phyloP scores from a whole-genome alignment of 2,113 vertebrate species.

The Azemiops feae region DNA sequence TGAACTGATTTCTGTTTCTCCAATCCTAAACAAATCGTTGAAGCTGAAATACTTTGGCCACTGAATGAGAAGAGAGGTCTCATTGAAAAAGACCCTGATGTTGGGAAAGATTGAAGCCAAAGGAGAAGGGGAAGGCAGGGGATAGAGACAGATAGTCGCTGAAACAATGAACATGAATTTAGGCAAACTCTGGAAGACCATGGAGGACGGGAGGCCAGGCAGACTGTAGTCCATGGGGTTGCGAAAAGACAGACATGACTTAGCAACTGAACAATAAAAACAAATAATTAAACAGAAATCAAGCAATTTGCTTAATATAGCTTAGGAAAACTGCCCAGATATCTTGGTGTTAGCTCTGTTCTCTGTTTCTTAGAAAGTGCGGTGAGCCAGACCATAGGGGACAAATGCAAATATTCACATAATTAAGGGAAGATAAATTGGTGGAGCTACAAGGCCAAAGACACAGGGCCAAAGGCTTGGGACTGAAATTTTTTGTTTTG shows the following conservation, averaged over 20 bases:
- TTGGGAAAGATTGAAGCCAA: background rate
- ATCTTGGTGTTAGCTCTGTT: background rate
- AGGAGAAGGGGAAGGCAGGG: background rate
- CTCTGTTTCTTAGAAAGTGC: background rate
- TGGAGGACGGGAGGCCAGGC: background rate
- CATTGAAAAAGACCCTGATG: background rate
- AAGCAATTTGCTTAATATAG: background rate
- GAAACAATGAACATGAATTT: background rate
- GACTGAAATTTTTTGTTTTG: constrained; percentile 19
- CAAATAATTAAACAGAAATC: background rate
- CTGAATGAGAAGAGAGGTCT: background rate
- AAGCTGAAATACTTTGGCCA: background rate
- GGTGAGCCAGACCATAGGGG: background rate
- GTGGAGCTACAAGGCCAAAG: background rate
- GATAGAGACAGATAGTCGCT: background rate
- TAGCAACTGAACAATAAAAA: background rate
- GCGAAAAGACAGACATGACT: background rate
- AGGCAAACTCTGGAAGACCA: background rate
- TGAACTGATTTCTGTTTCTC: background rate
- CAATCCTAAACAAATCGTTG: background rate
- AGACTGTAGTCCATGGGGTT: background rate
- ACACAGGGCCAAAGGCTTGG: background rate
- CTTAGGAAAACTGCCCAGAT: background rate
- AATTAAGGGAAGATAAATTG: constrained; percentile 11
- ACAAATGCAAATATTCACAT: constrained; percentile 11